Evolutionary conservation across 2,888 invertebrate genomes (phyloP).

Genomic region (Drosophila koepferae): DNA sequence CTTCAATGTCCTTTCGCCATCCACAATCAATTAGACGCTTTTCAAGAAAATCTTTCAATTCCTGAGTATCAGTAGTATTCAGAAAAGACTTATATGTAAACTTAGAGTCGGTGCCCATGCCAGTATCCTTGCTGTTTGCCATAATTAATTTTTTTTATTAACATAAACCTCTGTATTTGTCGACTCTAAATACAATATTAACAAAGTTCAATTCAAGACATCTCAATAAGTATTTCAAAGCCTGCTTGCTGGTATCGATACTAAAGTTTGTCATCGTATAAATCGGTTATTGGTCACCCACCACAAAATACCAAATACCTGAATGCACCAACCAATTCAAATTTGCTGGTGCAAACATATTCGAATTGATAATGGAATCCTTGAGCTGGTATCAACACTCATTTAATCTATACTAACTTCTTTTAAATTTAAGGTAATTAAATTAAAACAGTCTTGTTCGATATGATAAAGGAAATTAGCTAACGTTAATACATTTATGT

Average conservation of each 20-base stretch:
- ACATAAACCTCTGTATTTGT: background rate
- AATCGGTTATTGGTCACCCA: background rate
- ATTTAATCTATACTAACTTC: too few species aligned
- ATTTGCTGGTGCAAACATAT: background rate
- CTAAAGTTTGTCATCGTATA: background rate
- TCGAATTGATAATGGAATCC: background rate
- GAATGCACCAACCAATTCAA: background rate
- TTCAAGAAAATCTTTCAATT: slow-evolving; percentile 90
- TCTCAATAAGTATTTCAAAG: slow-evolving; percentile 23
- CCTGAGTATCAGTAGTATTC: slow-evolving; percentile 62
- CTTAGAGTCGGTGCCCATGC: slow-evolving; percentile 48
- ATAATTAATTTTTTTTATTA: slow-evolving; percentile 30
- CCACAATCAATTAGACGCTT: slow-evolving; percentile 94
- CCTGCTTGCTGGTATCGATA: slow-evolving; percentile 2
- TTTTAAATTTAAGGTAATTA: too few species aligned
- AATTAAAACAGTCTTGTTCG: too few species aligned
- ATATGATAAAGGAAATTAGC: too few species aligned
- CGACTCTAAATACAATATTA: background rate
- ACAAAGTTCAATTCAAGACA: background rate
- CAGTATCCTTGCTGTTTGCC: slow-evolving; percentile 52
- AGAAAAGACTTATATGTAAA: slow-evolving; percentile 57
- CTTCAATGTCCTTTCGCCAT: slow-evolving; percentile 95
- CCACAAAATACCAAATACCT: slow-evolving; percentile 2
- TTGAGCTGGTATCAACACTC: too few species aligned
- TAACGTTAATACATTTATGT: too few species aligned